Conservation (phyloP, 2,888 invertebrate species). For the Monochamus alternatus region DNA sequence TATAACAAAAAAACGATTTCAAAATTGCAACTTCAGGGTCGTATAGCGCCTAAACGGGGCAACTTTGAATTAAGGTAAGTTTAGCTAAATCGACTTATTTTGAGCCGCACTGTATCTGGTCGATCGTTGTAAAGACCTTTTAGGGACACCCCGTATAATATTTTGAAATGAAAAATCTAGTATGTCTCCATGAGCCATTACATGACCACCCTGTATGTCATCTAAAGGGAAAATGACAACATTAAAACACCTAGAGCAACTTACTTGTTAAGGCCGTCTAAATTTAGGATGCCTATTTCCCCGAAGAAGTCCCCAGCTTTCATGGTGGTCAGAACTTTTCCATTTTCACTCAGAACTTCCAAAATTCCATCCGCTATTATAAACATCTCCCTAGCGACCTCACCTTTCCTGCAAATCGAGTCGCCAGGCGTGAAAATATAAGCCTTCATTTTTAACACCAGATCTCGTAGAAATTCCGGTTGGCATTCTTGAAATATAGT, state of each 20-base stretch:
- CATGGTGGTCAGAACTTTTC: slow-evolving; percentile 95
- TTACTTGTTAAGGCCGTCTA: slow-evolving; percentile 96
- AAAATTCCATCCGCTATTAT: slow-evolving; percentile 98
- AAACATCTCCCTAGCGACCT: slow-evolving; percentile 95
- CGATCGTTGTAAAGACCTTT: too few relatives aligned
- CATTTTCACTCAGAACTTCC: slow-evolving; percentile 95
- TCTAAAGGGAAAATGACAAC: too few relatives aligned
- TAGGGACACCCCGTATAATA: too few relatives aligned
- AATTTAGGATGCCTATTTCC: slow-evolving; percentile 96
- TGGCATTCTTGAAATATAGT: slow-evolving; percentile 98
- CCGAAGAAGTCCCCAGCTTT: slow-evolving; percentile 98
- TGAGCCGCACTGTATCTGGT: too few relatives aligned
- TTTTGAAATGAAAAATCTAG: too few relatives aligned
- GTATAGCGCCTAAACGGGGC: too few relatives aligned
- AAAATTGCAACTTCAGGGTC: too few relatives aligned
- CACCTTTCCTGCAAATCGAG: slow-evolving; percentile 94
- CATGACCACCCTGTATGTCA: not conserved
- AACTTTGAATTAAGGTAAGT: too few relatives aligned
- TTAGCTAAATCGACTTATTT: too few relatives aligned
- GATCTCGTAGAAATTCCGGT: slow-evolving; percentile 96
- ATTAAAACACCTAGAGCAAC: slow-evolving; percentile 20
- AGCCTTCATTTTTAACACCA: slow-evolving; percentile 98
- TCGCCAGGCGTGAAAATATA: slow-evolving; percentile 99
- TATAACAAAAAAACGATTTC: too few relatives aligned
- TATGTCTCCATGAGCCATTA: too few relatives aligned